Evolutionary conservation across 2,888 invertebrate genomes (phyloP), one percentile per base, ranked within the genome.

Genomic region (Parelbella ahira): DNA sequence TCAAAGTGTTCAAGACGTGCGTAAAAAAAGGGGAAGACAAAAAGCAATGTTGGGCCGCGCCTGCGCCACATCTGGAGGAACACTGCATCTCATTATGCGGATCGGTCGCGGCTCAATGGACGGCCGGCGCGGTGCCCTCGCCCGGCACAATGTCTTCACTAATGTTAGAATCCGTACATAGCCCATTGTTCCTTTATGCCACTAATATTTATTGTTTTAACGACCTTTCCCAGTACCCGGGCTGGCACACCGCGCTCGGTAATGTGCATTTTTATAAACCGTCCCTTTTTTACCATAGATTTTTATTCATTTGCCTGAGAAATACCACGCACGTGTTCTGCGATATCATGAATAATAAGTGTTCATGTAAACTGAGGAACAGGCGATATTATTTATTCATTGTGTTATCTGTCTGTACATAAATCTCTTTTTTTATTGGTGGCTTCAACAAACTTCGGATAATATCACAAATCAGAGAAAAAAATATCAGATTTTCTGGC

Each of bases 31-130:
- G 56, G 64, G 63, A 62, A 65, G 68, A 74, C 74, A 82, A 82
- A 80, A 79, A 79, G 68, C 65, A 63, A 59, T 62, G 63, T 60
- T 61, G 67, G 68, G 79, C 73, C 75, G 75, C 83, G 83, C 75
- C 80, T 84, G 84, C 77, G 78, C 72, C 77, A 75, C 84, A 84
- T 84, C 82, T 84, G 86, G 79, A 68, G 69, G 71, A 71, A 74
- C 72, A 74, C 71, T 79, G 83, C 82, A 81, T 78, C 77, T 78
- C 77, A 80, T 82, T 81, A 82, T 75, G 72, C 69, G 71, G 68
- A 71, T 66, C 74, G 68, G 81, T 78, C 77, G 64, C 79, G 81
- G 75, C 62, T 76, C 70, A 76, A 63, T 72, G 75, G 68, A 58
- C 63, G 56, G 50, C 48, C 63, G 62, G 56, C 63, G 57, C 63